phyloP scores from a whole-genome alignment of 2,113 vertebrate species.

The Gallinago media region DNA sequence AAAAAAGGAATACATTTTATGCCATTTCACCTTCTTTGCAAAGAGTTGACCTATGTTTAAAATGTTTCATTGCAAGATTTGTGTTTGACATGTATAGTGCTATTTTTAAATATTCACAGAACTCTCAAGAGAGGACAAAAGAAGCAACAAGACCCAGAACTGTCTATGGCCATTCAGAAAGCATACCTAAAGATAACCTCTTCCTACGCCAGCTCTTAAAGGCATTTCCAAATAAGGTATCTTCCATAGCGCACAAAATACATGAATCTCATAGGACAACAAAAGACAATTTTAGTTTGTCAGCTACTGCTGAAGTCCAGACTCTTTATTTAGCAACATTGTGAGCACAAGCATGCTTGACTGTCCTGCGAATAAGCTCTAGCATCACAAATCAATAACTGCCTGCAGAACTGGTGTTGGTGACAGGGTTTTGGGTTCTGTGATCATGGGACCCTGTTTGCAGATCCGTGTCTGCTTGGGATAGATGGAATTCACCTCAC shows the following conservation, averaged over 20 bases:
- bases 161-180: neutral
- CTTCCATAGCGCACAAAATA: neutral
- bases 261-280: neutral
- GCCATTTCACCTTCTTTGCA: neutral
- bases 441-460: neutral
- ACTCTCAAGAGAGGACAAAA: neutral
- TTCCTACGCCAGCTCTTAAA: neutral
- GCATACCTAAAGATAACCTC: neutral
- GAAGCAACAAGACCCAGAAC: neutral
- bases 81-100: accelerated
- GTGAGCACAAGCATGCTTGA: neutral
- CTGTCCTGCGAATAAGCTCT: neutral
- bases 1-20: neutral
- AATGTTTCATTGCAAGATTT: neutral
- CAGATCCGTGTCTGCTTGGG: neutral
- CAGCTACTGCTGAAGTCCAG: neutral
- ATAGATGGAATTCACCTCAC: neutral
- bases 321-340: neutral
- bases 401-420: neutral
- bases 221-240: neutral
- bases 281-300: neutral
- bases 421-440: neutral
- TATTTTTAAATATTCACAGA: neutral
- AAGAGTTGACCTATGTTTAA: neutral
- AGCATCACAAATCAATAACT: neutral